Evolutionary conservation across 1,140 invertebrate genomes (phyloP).

Genomic region (Drosophila malerkotliana): DNA sequence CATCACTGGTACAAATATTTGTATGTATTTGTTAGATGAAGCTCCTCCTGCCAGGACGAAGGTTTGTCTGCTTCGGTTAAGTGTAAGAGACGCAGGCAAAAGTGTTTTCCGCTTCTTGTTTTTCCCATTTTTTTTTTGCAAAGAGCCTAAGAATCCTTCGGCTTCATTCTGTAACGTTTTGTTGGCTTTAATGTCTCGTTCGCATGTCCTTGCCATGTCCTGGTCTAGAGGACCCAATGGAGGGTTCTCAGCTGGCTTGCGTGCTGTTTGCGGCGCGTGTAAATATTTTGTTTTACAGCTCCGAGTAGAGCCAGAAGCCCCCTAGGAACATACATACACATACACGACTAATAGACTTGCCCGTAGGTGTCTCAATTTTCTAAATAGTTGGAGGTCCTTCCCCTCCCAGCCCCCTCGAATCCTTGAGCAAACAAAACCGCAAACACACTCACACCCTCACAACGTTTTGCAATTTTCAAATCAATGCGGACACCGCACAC

Average conservation of each 20-base stretch:
- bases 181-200: slow-evolving; percentile 78
- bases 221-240: slow-evolving; percentile 23
- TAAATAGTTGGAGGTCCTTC: slow-evolving; percentile 65
- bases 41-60: slow-evolving; percentile 28
- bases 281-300: slow-evolving; percentile 82
- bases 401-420: not conserved
- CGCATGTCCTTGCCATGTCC: slow-evolving; percentile 63
- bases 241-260: slow-evolving; percentile 50
- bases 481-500: slow-evolving; percentile 52
- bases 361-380: slow-evolving; percentile 79
- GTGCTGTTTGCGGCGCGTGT: slow-evolving; percentile 68
- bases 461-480: slow-evolving; percentile 62
- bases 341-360: slow-evolving; percentile 68
- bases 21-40: slow-evolving; percentile 9
- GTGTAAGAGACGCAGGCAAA: slow-evolving; percentile 37
- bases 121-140: slow-evolving; percentile 7
- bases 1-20: slow-evolving; percentile 9
- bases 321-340: slow-evolving; percentile 10
- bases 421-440: slow-evolving; percentile 39
- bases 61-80: slow-evolving; percentile 39
- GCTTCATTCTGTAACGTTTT: slow-evolving; percentile 31
- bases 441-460: slow-evolving; percentile 18
- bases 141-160: slow-evolving; percentile 32
- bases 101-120: slow-evolving; percentile 16
- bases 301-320: slow-evolving; percentile 43